phyloP scores from a whole-genome alignment of 2,113 vertebrate genomes.

The Sylvia atricapilla region DNA sequence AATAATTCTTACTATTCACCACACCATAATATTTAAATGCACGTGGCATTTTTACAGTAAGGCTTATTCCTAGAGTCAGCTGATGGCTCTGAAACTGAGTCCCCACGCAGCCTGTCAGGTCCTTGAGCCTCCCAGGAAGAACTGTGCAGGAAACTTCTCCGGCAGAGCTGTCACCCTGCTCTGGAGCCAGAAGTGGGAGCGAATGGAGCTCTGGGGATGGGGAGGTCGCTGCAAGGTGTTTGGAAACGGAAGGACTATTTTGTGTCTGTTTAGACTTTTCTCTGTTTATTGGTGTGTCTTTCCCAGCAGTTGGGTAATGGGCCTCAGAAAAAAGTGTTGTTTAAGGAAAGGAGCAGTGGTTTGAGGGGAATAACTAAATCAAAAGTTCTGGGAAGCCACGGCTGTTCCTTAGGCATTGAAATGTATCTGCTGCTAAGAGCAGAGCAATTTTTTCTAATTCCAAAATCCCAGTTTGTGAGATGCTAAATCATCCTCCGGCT shows the following conservation, averaged over 20 bases:
- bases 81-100: neutral
- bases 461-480: neutral
- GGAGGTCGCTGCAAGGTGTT: neutral
- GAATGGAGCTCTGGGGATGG: neutral
- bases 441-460: conserved; percentile 12
- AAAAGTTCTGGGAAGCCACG: neutral
- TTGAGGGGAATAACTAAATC: neutral
- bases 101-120: neutral
- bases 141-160: neutral
- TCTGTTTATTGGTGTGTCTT: neutral
- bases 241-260: neutral
- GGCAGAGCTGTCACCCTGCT: neutral
- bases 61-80: neutral
- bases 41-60: neutral
- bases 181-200: neutral
- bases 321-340: neutral
- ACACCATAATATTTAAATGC: neutral
- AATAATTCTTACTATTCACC: neutral
- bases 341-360: neutral
- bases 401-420: neutral
- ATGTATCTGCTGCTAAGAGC: neutral
- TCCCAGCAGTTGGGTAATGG: neutral
- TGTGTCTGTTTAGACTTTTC: neutral
- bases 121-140: neutral
- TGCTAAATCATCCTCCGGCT: conserved; percentile 16